These are phyloP conservation scores for Nemapogon koenigi DNA, from an alignment of 2,888 invertebrate genomes.

Conservation along the genomic window DNA sequence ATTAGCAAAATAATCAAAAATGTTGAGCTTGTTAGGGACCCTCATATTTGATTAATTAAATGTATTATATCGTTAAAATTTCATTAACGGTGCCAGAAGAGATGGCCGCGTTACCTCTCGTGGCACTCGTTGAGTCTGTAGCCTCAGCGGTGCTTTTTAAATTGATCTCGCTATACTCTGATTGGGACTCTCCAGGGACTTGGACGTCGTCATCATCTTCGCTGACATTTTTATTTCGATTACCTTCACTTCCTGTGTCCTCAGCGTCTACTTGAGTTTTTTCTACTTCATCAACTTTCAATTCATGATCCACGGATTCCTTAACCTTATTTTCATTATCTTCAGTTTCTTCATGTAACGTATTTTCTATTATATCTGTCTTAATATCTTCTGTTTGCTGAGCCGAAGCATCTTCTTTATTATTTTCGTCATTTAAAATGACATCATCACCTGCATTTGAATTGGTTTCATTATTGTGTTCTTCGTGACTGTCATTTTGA, in stretches of 20 bases:
- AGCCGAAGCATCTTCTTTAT: slow-evolving; percentile 18
- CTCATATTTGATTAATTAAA: slow-evolving; percentile 25
- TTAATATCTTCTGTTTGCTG: slow-evolving; percentile 13
- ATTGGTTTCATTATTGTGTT: too few species aligned
- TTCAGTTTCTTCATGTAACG: slow-evolving; percentile 11
- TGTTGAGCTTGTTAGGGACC: slow-evolving; percentile 60
- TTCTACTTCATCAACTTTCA: slow-evolving; percentile 19
- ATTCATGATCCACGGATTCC: slow-evolving; percentile 17
- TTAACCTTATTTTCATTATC: slow-evolving; percentile 5
- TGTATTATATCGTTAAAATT: slow-evolving; percentile 37
- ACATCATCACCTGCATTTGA: slow-evolving; percentile 18
- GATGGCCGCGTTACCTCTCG: slow-evolving; percentile 48
- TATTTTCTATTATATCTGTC: slow-evolving; percentile 12
- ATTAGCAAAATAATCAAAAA: slow-evolving; percentile 62
- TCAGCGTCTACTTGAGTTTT: slow-evolving; percentile 14
- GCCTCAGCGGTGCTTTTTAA: slow-evolving; percentile 42
- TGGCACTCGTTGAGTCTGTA: slow-evolving; percentile 44
- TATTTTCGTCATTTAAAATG: slow-evolving; percentile 14
- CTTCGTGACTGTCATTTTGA: too few species aligned
- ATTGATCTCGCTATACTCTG: slow-evolving; percentile 46
- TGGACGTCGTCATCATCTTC: slow-evolving; percentile 64
- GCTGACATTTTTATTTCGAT: slow-evolving; percentile 39
- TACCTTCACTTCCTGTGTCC: slow-evolving; percentile 38
- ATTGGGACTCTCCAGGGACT: slow-evolving; percentile 49
- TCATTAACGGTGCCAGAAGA: slow-evolving; percentile 53